Percentiles rank a stretch among this genome's conserved stretches.
Conservation (phyloP, 2,888 invertebrate species). For the Cephalotes varians region DNA sequence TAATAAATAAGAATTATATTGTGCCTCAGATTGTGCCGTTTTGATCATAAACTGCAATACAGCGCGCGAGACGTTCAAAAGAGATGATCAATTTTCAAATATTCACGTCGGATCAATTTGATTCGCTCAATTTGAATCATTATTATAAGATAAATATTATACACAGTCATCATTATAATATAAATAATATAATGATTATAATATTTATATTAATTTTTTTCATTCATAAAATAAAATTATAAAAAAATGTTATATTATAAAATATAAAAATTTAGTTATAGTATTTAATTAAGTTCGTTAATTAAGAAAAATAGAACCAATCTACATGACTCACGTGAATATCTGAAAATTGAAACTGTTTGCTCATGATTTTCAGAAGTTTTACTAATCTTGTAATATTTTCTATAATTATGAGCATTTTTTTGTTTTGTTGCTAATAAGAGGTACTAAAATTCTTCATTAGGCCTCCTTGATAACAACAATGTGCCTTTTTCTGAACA, state of each 20-base stretch:
- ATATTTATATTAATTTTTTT: too few species aligned
- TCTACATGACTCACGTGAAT: background rate
- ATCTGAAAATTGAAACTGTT: constrained; percentile 48
- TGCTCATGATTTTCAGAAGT: constrained; percentile 62
- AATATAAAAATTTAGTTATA: background rate
- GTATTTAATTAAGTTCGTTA: background rate
- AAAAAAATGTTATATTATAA: too few species aligned
- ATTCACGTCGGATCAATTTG: background rate
- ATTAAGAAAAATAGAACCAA: background rate
- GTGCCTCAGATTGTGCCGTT: constrained; percentile 72
- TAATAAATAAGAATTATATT: constrained; percentile 3
- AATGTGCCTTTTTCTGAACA: constrained; percentile 58
- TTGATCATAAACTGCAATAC: constrained; percentile 62
- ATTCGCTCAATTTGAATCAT: background rate
- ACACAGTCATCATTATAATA: too few species aligned
- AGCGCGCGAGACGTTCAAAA: constrained; percentile 7
- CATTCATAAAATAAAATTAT: too few species aligned
- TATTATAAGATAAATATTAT: too few species aligned
- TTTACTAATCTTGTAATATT: constrained; percentile 26
- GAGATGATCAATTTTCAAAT: background rate
- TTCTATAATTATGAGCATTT: constrained; percentile 56
- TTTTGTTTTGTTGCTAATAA: constrained; percentile 79
- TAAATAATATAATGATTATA: too few species aligned
- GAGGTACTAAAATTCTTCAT: constrained; percentile 66
- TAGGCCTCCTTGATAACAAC: constrained; percentile 77